Conservation (phyloP, 2,113 vertebrate genomes). For the Varanus komodoensis region DNA sequence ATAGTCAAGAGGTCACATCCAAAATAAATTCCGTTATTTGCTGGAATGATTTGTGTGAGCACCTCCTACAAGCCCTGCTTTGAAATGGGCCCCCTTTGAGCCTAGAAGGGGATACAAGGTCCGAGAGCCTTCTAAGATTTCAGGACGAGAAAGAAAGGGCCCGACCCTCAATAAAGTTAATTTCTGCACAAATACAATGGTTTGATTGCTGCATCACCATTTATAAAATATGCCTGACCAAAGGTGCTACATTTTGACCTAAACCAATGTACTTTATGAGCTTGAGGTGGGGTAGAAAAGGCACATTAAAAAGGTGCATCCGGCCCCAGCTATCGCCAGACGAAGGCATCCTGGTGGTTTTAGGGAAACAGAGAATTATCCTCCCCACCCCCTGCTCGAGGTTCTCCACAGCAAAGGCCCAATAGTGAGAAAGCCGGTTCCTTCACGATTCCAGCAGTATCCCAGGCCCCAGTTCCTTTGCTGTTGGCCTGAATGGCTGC, state of each 20-base stretch:
- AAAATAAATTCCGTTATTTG: slow-evolving; percentile 46
- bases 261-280: slow-evolving; percentile 11
- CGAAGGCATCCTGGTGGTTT: background rate
- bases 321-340: too few relatives aligned
- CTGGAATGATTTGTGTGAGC: slow-evolving; percentile 48
- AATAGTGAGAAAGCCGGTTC: background rate
- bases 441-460: background rate
- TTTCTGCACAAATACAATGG: slow-evolving; percentile 39
- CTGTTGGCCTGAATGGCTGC: background rate
- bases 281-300: background rate
- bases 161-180: slow-evolving; percentile 51
- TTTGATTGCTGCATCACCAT: slow-evolving; percentile 6
- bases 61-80: slow-evolving; percentile 47
- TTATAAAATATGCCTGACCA: slow-evolving; percentile 31
- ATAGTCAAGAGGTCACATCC: slow-evolving; percentile 38
- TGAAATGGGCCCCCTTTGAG: slow-evolving; percentile 57
- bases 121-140: slow-evolving; percentile 50
- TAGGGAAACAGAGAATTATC: background rate
- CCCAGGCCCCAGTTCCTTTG: background rate
- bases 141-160: slow-evolving; percentile 57
- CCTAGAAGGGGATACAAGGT: slow-evolving; percentile 43
- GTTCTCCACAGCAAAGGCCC: background rate
- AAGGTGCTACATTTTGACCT: slow-evolving; percentile 8
- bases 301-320: background rate
- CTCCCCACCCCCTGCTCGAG: background rate